phyloP scores from a whole-genome alignment of 2,888 invertebrate genomes.

The Globia sparganii region DNA sequence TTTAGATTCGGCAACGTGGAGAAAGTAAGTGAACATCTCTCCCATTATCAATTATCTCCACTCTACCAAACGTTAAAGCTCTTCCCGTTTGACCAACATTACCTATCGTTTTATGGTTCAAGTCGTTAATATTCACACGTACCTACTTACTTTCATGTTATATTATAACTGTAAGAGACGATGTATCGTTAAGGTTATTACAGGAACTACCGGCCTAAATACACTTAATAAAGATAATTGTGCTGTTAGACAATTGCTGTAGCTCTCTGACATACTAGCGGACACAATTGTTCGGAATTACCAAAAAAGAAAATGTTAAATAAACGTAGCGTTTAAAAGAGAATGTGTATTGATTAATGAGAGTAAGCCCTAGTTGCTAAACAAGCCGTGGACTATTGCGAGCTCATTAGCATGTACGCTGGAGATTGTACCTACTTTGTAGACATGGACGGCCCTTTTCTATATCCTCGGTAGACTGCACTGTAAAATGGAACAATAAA shows the following conservation, averaged over 20 bases:
- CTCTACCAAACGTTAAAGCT: conserved; percentile 27
- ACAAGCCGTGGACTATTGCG: conserved; percentile 81
- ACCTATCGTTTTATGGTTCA: conserved; percentile 38
- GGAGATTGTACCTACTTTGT: conserved; percentile 65
- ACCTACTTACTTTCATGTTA: conserved; percentile 33
- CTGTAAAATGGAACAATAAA: conserved; percentile 3
- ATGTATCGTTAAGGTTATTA: conserved; percentile 64
- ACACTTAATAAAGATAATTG: conserved; percentile 72
- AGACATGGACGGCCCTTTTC: conserved; percentile 68
- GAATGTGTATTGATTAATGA: conserved; percentile 83
- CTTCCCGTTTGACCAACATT: conserved; percentile 22
- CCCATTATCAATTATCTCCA: conserved; percentile 43
- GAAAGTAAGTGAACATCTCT: conserved; percentile 19
- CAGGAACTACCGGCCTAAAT: conserved; percentile 70
- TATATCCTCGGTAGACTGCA: conserved; percentile 44
- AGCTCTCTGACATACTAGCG: conserved; percentile 62
- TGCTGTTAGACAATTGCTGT: conserved; percentile 71
- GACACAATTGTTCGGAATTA: conserved; percentile 69
- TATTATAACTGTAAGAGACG: conserved; percentile 50
- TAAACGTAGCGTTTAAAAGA: conserved; percentile 65
- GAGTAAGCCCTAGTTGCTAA: conserved; percentile 80
- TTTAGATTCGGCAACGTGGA: conserved; percentile 1
- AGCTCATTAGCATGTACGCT: conserved; percentile 77
- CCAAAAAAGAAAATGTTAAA: conserved; percentile 61
- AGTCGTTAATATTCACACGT: conserved; percentile 62